Conservation (phyloP, 2,797 vertebrate genomes). For the Danionella dracula region DNA sequence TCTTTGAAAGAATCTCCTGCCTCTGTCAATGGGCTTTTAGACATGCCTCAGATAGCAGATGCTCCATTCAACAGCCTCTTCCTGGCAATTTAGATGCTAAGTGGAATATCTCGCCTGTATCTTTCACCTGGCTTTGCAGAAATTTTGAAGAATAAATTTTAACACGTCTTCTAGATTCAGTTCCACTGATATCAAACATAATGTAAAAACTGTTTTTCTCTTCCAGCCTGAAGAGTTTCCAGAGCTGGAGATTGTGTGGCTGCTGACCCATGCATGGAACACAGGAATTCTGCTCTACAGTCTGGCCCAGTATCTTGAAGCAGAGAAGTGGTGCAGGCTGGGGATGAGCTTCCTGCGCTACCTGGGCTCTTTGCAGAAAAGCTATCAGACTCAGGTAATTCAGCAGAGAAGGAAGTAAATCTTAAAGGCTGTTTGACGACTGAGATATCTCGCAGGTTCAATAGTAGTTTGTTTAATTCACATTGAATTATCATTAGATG, state of each 20-base stretch:
- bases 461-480: no score
- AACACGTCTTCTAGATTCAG: no score
- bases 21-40: conserved; percentile 71
- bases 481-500: no score
- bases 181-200: background rate
- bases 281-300: conserved; percentile 80
- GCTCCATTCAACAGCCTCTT: conserved; percentile 72
- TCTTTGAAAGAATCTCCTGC: conserved; percentile 59
- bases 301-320: conserved; percentile 69
- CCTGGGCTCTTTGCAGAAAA: conserved; percentile 78
- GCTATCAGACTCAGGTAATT: conserved; percentile 80
- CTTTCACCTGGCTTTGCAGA: conserved; percentile 1
- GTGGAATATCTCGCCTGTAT: conserved; percentile 40
- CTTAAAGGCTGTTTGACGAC: no score
- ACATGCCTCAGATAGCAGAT: conserved; percentile 72
- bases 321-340: conserved; percentile 84
- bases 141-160: conserved; percentile 3
- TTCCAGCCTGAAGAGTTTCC: conserved; percentile 73
- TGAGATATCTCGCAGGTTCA: no score
- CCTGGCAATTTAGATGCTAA: conserved; percentile 73
- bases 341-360: conserved; percentile 79
- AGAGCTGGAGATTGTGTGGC: conserved; percentile 83
- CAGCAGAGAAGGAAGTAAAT: no score
- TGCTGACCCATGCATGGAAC: conserved; percentile 90
- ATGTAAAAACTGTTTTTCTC: background rate